phyloP scores from a whole-genome alignment of 2,888 invertebrate genomes.

The Hanleya hanleyi region DNA sequence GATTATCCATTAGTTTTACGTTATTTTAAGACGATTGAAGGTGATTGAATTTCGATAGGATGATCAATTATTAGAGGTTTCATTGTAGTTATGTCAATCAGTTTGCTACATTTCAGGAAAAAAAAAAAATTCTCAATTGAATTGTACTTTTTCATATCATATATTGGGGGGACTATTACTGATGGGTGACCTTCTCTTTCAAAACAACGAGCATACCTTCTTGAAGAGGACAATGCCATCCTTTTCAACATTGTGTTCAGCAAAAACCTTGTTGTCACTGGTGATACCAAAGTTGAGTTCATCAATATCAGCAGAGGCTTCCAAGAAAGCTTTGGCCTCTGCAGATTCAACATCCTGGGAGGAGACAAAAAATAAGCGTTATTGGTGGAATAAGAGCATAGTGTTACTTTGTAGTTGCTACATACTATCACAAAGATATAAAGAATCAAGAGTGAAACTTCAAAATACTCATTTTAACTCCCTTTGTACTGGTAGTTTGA shows the following conservation, averaged over 20 bases:
- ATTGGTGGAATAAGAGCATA: not conserved
- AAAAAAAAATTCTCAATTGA: not conserved
- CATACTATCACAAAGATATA: too few relatives aligned
- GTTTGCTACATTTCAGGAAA: not conserved
- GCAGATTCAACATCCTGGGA: constrained; percentile 82
- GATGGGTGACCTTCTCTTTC: not conserved
- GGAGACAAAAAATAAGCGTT: constrained; percentile 13
- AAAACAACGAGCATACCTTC: constrained; percentile 78
- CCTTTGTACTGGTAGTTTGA: too few relatives aligned
- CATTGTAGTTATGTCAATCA: constrained; percentile 16
- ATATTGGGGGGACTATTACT: too few relatives aligned
- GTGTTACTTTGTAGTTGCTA: not conserved
- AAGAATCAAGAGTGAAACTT: too few relatives aligned
- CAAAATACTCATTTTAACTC: too few relatives aligned
- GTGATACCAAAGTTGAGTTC: constrained; percentile 93
- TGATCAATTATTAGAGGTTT: too few relatives aligned
- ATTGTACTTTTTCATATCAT: too few relatives aligned
- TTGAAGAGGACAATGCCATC: constrained; percentile 92
- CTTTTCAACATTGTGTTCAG: constrained; percentile 85
- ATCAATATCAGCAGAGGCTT: constrained; percentile 87
- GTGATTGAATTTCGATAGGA: too few relatives aligned
- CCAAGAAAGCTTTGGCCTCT: constrained; percentile 87
- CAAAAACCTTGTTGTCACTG: constrained; percentile 83
- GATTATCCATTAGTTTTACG: not conserved
- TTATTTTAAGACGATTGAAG: not conserved